Evolutionary conservation across 2,113 vertebrate species (phyloP).

Genomic region (Gobius niger): DNA sequence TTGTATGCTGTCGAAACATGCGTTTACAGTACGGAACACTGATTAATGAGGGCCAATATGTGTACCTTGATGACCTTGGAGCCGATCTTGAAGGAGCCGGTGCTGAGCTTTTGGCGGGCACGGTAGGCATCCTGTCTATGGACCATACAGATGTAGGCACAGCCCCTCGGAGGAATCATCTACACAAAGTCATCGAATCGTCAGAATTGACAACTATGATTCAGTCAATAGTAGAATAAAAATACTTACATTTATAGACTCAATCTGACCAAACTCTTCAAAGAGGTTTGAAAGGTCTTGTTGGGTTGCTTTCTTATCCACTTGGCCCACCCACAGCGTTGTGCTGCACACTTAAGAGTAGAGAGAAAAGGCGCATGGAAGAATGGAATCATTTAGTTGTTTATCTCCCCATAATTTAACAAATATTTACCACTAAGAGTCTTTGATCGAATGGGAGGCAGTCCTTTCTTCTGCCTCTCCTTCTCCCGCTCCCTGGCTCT

Average conservation of each 20-base stretch:
- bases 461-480: conserved; percentile 94
- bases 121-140: conserved; percentile 95
- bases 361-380: background rate
- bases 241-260: conserved; percentile 96
- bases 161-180: conserved; percentile 99
- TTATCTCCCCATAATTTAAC: background rate
- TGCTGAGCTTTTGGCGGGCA: conserved; percentile 95
- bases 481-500: conserved; percentile 92
- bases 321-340: conserved; percentile 97
- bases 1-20: no score
- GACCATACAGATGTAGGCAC: conserved; percentile 99
- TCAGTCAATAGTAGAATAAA: background rate
- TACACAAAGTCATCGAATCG: conserved; percentile 47
- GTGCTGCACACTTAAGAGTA: conserved; percentile 89
- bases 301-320: conserved; percentile 98
- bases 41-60: background rate
- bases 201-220: background rate
- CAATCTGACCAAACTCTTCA: conserved; percentile 98
- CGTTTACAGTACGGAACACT: no score
- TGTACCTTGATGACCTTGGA: conserved; percentile 98
- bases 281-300: conserved; percentile 98
- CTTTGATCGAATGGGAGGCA: conserved; percentile 92
- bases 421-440: conserved; percentile 85
- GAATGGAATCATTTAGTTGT: background rate
- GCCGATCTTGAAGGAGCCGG: conserved; percentile 94